Evolutionary conservation across 2,888 invertebrate genomes (phyloP), one percentile per base, ranked within the genome.

Genomic region (Drosophila borealis): DNA sequence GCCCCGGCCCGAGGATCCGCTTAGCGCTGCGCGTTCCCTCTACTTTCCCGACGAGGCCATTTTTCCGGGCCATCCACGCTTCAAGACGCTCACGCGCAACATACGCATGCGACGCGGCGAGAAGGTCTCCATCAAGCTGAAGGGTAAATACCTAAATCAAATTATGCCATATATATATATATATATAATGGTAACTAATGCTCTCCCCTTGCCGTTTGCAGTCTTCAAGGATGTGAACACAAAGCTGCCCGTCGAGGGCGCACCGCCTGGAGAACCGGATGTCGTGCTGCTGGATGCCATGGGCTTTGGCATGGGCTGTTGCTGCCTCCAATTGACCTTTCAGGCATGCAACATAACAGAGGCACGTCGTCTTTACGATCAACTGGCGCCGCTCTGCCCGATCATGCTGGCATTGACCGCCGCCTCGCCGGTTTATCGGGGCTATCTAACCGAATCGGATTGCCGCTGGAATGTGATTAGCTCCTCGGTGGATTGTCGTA

Each of bases 281-380:
- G 97, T 98, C 89, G 97, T 99, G 74, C 98, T 99, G 90, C 96
- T 99, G 96, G 99, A 99, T 93, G 98, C 98, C 1, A 99, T 99
- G 99, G 99, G 99, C 25, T 99, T 99, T 92, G 99, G 99, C 60
- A 99, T 99, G 99, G 99, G 99, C 34, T 98, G 98, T 92, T 98
- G 98, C 89, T 99, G 99, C 91, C 94, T 99, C 41, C 99, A 99
- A 92, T 94, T 98, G 61, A 98, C 98, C 51, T 99, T 99, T 93
- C 92, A 92, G 78, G 99, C 99, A 1, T 98, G 98, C 92, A 98
- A 98, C 92, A 98, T 99, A 75, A 95, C 95, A 46, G 99, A 99
- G 93, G 99, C 99, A 4, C 94, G 98, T 74, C 97, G 96, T 39
- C 94, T 99, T 1, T 99, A 99, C 91, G 99, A 99, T 92, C 99